Percentiles rank a stretch among this genome's conserved stretches.
Evolutionary conservation across 2,888 invertebrate species (phyloP).

Genomic region (Mesorhabditis sp.): DNA sequence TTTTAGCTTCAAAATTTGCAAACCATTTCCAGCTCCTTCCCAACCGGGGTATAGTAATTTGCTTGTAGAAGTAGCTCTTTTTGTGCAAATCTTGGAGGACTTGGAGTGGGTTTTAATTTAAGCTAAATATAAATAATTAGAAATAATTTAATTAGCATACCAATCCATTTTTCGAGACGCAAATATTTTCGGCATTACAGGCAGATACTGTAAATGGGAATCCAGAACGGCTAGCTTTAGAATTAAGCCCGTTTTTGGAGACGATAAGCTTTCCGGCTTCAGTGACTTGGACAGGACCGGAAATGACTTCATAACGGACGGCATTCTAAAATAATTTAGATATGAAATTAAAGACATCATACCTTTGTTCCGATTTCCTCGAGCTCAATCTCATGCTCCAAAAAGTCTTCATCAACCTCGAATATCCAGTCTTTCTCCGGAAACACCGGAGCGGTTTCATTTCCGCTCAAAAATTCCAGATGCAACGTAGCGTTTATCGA

Average conservation of each 20-base stretch:
- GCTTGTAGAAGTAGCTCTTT: background rate
- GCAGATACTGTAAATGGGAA: background rate
- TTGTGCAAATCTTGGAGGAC: background rate
- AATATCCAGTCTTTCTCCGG: too few species aligned
- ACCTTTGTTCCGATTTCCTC: background rate
- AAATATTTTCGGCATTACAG: background rate
- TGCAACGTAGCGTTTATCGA: too few species aligned
- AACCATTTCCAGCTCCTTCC: background rate
- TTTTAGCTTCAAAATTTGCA: background rate
- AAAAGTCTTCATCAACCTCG: too few species aligned
- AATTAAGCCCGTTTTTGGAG: background rate
- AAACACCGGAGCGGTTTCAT: too few species aligned
- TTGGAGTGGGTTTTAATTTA: background rate
- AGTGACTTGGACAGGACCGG: background rate
- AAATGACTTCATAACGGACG: background rate
- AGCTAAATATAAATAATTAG: background rate
- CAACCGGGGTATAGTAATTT: background rate
- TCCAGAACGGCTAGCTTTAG: background rate
- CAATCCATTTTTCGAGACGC: background rate
- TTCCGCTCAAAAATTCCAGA: too few species aligned
- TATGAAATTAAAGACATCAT: background rate
- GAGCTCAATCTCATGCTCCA: too few species aligned
- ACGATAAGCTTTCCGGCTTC: background rate
- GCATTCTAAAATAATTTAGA: conserved; percentile 1
- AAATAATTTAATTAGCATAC: background rate